Evolutionary conservation across 2,113 vertebrate species (phyloP), one percentile per base, ranked within the genome.

Genomic region (Chaetura pelagica): DNA sequence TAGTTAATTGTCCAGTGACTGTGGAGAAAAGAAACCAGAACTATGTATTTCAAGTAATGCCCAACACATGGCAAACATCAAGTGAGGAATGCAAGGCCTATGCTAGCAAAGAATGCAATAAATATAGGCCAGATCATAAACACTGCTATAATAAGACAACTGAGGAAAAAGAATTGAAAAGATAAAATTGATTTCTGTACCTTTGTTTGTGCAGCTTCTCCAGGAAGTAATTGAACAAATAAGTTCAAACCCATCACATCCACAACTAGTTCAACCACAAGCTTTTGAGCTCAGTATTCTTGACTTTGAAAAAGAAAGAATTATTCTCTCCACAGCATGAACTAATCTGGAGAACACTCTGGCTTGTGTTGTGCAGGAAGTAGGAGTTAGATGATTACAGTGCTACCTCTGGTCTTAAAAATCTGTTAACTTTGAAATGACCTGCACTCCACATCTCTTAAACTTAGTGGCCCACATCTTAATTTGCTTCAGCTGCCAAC

Each of bases 1-100:
- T 75, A 84, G 72, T 76, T 93, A 95, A 93, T 95, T 96, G 84
- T 94, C 84, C 13, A 0, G 76, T 94, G 88, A 88, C 88, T 95
- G 94, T 90, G 78, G 94, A 87, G 48, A 95, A 94, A 91, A 90
- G 69, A 94, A 96, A 92, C 77, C 92, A 97, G 95, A 94, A 94
- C 85, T 93, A 87, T 90, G 89, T 90, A 95, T 96, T 97, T 97
- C 93, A 96, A 96, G 92, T 95, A 96, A 96, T 94, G 89, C 84
- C 94, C 95, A 93, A 97, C 97, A 97, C 96, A 97, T 97, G 97
- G 97, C 93, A 97, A 96, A 91, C 72, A 97, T 97, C 97, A 97
- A 96, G 81, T 48, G 71, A 96, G 95, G 97, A 97, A 97, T 97
- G 96, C 51, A 92, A 95, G 87, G 86, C 61, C 96, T 93, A 91